Evolutionary conservation across 2,113 vertebrate species (phyloP).

Genomic region (Nesogale talazaci): DNA sequence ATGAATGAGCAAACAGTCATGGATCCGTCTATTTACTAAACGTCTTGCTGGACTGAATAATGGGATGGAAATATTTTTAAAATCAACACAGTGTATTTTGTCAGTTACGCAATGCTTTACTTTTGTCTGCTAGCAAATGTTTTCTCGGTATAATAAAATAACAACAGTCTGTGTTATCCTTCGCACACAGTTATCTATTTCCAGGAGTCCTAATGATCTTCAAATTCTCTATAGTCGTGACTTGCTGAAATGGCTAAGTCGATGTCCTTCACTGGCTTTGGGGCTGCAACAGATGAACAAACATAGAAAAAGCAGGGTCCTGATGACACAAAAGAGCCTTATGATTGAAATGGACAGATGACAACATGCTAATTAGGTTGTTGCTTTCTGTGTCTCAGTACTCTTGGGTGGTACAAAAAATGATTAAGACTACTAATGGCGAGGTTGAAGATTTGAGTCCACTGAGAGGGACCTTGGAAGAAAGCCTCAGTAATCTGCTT

Average conservation of each 20-base stretch:
- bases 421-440: background rate
- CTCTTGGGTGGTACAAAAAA: background rate
- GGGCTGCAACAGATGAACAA: slow-evolving; percentile 7
- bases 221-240: background rate
- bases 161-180: background rate
- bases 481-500: background rate
- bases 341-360: background rate
- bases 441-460: background rate
- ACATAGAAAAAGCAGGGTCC: background rate
- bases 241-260: background rate
- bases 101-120: background rate
- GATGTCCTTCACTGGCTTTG: background rate
- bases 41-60: slow-evolving; percentile 53
- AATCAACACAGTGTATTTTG: slow-evolving; percentile 19
- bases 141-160: slow-evolving; percentile 55
- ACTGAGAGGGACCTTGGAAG: background rate
- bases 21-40: slow-evolving; percentile 37
- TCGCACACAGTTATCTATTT: slow-evolving; percentile 45
- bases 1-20: slow-evolving; percentile 27
- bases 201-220: background rate
- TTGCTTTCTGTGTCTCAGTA: background rate
- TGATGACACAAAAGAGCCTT: background rate
- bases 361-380: background rate
- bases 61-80: background rate
- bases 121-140: slow-evolving; percentile 14